Conservation (phyloP, 2,113 vertebrate species). For the Spea bombifrons region DNA sequence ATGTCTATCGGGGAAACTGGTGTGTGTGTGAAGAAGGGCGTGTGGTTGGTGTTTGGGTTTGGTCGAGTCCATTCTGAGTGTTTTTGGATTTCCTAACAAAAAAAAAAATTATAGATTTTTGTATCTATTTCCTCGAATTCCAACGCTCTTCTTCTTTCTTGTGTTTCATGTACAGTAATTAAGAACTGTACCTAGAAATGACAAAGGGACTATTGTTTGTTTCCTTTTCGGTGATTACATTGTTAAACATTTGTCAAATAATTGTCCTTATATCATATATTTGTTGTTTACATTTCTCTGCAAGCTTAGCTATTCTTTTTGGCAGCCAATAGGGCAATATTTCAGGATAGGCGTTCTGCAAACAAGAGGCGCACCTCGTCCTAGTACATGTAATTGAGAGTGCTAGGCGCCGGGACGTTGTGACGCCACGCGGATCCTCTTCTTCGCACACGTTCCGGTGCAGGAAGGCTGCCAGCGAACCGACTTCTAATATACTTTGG, state of each 20-base stretch:
- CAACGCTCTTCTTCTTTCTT: no score
- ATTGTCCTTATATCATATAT: neutral
- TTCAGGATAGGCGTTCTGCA: slow-evolving; percentile 4
- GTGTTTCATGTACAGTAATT: no score
- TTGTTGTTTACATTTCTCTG: slow-evolving; percentile 2
- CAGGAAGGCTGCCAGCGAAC: slow-evolving; percentile 20
- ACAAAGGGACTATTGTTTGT: no score
- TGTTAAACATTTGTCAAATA: neutral
- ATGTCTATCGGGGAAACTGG: slow-evolving; percentile 10
- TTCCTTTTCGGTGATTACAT: neutral
- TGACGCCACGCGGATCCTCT: slow-evolving; percentile 27
- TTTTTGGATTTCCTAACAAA: neutral
- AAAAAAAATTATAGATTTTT: neutral
- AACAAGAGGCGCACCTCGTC: slow-evolving; percentile 26
- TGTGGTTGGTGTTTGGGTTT: slow-evolving; percentile 4
- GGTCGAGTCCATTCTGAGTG: neutral
- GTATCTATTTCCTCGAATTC: no score
- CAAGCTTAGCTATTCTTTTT: neutral
- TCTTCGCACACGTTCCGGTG: slow-evolving; percentile 8
- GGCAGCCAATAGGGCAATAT: neutral
- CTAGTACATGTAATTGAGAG: slow-evolving; percentile 20
- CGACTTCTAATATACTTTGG: slow-evolving; percentile 14
- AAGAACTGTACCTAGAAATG: no score
- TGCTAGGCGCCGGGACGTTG: slow-evolving; percentile 8
- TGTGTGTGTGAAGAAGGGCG: slow-evolving; percentile 8